Conservation (phyloP, 2,888 invertebrate species). For the Conomelus anceps region DNA sequence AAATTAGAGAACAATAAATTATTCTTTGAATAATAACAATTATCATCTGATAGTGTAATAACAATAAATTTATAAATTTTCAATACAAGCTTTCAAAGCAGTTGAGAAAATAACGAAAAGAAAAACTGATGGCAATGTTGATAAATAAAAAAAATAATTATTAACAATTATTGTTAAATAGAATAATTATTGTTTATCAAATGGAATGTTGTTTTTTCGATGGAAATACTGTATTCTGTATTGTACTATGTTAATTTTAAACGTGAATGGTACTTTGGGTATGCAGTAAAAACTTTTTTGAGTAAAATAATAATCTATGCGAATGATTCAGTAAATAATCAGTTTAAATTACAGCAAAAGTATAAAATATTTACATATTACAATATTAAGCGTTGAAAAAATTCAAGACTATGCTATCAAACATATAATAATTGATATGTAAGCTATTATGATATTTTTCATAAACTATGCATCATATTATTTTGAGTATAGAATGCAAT, state of each 20-base stretch:
- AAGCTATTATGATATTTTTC: no score
- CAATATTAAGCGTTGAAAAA: no score
- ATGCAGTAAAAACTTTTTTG: not conserved
- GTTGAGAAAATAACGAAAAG: not conserved
- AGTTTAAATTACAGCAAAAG: no score
- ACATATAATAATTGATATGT: no score
- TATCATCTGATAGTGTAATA: not conserved
- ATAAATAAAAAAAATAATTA: not conserved
- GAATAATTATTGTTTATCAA: not conserved
- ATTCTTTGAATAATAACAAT: not conserved
- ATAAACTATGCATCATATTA: not conserved
- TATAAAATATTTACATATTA: no score
- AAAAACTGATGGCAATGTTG: not conserved
- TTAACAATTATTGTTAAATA: not conserved
- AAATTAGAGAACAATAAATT: not conserved
- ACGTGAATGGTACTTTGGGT: not conserved
- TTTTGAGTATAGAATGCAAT: not conserved
- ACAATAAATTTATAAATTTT: not conserved
- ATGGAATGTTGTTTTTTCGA: not conserved
- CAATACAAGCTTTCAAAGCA: not conserved
- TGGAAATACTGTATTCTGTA: not conserved
- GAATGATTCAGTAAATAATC: no score
- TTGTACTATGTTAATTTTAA: not conserved
- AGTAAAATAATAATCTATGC: no score
- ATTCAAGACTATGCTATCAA: no score